Evolutionary conservation across 2,888 invertebrate genomes (phyloP), one percentile per base, ranked within the genome.

Genomic region (Melieria crassipennis): DNA sequence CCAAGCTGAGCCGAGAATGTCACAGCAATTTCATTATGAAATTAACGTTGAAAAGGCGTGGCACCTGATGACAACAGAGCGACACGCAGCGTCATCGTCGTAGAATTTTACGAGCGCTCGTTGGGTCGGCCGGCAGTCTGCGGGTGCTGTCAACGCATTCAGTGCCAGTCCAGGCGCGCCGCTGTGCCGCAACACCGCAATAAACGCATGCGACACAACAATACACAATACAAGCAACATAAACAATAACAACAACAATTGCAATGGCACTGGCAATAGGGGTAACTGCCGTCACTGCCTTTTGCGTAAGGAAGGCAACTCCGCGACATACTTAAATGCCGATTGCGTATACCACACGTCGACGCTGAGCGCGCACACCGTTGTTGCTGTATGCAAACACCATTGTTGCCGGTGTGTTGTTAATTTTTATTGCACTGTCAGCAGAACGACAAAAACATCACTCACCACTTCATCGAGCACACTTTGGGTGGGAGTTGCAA

Each of bases 21-120:
- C 68, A 74, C 76, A 75, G 73, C 75, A 76, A 73, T 75, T 77
- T 78, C 75, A 77, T 78, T 73, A 78, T 77, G 78, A 79, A 79
- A 78, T 81, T 78, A 83, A 83, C 83, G 81, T 79, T 79, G 80
- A 83, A 83, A 83, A 79, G 83, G 83, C 83, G 83, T 83, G 84
- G 78, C 79, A 74, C 63, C 69, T 75, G 75, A 69, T 76, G 75
- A 69, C 47, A 61, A 43, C 60, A 50, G 30, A 30, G 30, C 30
- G 2, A 69, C 69, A 73, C 64, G 65, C 75, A 72, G 65, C 55
- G 73, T 67, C 71, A 72, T 72, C 62, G 63, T 64, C 64, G 61
- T 63, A 61, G 64, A 70, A 45, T 46, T 68, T 65, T 43, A 66
- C 69, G 70, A 69, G 68, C 70, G 57, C 69, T 70, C 56, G 65